phyloP scores from a whole-genome alignment of 64 coral and sea anemone species.

The Pocillopora damicornis region DNA sequence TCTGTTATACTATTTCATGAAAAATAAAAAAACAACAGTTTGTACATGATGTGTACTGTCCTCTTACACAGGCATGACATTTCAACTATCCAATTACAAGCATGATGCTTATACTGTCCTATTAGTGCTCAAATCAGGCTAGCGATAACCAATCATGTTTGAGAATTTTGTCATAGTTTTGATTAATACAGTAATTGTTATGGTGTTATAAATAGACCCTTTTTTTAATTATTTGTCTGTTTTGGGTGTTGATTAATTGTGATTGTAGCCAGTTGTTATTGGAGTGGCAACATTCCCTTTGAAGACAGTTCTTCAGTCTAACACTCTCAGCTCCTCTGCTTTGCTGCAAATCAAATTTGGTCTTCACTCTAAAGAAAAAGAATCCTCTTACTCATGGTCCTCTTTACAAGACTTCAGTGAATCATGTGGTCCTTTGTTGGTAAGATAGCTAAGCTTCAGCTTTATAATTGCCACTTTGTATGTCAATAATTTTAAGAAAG shows the following conservation, averaged over 20 bases:
- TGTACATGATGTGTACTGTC: too few relatives aligned
- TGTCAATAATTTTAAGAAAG: not conserved
- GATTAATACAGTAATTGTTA: too few relatives aligned
- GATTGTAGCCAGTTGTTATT: constrained; percentile 58
- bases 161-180: too few relatives aligned
- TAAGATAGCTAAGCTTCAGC: not conserved
- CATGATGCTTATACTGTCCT: too few relatives aligned
- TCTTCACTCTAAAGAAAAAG: not conserved
- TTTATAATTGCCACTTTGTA: not conserved
- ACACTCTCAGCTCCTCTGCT: constrained; percentile 43
- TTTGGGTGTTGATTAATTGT: not conserved
- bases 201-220: not conserved
- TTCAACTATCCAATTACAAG: too few relatives aligned
- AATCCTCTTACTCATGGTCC: constrained; percentile 2
- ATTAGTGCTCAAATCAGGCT: too few relatives aligned
- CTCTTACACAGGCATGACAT: too few relatives aligned
- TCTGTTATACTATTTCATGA: too few relatives aligned
- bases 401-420: not conserved
- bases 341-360: constrained; percentile 45
- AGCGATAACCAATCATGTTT: too few relatives aligned
- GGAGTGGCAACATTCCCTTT: constrained; percentile 66
- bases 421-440: constrained; percentile 12
- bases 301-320: constrained; percentile 61
- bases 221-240: not conserved
- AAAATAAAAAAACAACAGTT: too few relatives aligned